phyloP scores from a whole-genome alignment of 2,113 vertebrate species.

The Oryzias melastigma region DNA sequence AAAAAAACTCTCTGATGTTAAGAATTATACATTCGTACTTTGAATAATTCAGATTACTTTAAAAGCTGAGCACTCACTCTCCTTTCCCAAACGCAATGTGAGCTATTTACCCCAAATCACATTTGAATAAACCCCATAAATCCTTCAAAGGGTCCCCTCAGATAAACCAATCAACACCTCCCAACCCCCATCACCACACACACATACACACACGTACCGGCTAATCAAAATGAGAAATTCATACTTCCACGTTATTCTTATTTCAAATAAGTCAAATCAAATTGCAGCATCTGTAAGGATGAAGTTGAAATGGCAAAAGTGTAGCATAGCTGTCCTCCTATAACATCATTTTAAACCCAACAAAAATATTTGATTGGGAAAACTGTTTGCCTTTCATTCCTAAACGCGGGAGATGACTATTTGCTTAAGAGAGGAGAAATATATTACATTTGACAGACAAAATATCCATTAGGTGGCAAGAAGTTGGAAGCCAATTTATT shows the following conservation, averaged over 20 bases:
- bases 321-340: conserved; percentile 12
- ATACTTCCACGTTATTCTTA: conserved; percentile 37
- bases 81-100: conserved; percentile 50
- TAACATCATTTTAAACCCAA: conserved; percentile 53
- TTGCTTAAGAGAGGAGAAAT: conserved; percentile 42
- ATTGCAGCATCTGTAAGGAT: conserved; percentile 53
- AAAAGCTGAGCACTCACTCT: conserved; percentile 62
- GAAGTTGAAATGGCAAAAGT: conserved; percentile 44
- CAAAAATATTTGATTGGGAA: conserved; percentile 54
- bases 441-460: conserved; percentile 24
- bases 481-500: conserved; percentile 20
- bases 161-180: conserved; percentile 70
- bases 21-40: conserved; percentile 69
- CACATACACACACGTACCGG: conserved; percentile 18
- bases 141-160: conserved; percentile 61
- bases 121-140: conserved; percentile 73
- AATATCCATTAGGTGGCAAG: conserved; percentile 32
- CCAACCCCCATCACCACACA: conserved; percentile 1
- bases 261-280: conserved; percentile 65
- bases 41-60: conserved; percentile 74
- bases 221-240: conserved; percentile 66
- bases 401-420: conserved; percentile 44
- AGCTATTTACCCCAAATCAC: conserved; percentile 66
- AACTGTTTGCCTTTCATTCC: conserved; percentile 36
- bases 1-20: conserved; percentile 61